A percentile compares a stretch with the other conserved stretches of the same genome.
Evolutionary conservation across 2,888 invertebrate species (phyloP).

Genomic region (Drosophila quinaria): DNA sequence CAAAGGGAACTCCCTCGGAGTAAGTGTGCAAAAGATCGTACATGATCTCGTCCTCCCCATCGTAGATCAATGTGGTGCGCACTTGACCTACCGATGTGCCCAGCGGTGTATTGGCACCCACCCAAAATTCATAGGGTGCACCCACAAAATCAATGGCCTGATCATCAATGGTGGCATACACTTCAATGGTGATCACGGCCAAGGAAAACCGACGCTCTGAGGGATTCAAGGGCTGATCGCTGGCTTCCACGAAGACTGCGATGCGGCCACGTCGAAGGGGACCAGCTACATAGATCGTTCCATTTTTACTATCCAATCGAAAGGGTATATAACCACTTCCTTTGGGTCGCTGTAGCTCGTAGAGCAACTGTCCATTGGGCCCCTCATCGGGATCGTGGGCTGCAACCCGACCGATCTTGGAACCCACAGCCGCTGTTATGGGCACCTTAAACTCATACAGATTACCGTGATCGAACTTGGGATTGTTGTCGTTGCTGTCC

Average conservation of each 20-base stretch:
- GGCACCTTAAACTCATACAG: slow-evolving; percentile 92
- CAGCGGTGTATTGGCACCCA: slow-evolving; percentile 93
- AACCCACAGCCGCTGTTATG: slow-evolving; percentile 89
- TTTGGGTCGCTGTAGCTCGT: slow-evolving; percentile 90
- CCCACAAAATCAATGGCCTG: slow-evolving; percentile 92
- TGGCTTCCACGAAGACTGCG: slow-evolving; percentile 93
- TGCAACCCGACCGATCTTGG: slow-evolving; percentile 91
- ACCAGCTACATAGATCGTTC: slow-evolving; percentile 89
- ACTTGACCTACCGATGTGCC: slow-evolving; percentile 95
- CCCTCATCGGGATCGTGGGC: slow-evolving; percentile 92
- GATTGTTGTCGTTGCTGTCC: slow-evolving; percentile 97
- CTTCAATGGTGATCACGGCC: slow-evolving; percentile 94
- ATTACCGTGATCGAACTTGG: slow-evolving; percentile 93
- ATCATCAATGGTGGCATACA: slow-evolving; percentile 86
- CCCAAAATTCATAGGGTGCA: slow-evolving; percentile 96
- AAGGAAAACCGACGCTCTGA: slow-evolving; percentile 93
- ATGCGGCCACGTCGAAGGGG: slow-evolving; percentile 90
- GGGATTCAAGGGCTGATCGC: slow-evolving; percentile 92
- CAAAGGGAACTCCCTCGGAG: slow-evolving; percentile 96
- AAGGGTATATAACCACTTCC: slow-evolving; percentile 90
- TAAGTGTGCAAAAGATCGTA: slow-evolving; percentile 94
- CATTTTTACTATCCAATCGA: slow-evolving; percentile 90
- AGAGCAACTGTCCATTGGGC: slow-evolving; percentile 90
- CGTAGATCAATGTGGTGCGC: slow-evolving; percentile 90
- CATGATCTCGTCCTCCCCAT: slow-evolving; percentile 88